Conservation (phyloP, 2,888 invertebrate genomes). For the Drosophila setosimentum region DNA sequence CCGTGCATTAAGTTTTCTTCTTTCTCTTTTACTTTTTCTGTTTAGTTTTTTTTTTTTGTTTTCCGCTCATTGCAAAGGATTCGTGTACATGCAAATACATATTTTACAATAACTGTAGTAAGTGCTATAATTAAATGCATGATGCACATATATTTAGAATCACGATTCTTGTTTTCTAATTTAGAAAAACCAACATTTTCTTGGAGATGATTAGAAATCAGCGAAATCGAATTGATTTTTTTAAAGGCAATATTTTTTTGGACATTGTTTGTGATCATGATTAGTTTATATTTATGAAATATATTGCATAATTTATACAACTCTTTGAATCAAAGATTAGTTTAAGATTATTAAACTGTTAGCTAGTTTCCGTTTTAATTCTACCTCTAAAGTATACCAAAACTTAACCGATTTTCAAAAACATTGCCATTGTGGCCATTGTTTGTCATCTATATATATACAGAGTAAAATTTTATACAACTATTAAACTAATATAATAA, state of each 20-base stretch:
- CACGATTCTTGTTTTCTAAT: not conserved
- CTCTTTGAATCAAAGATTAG: no score
- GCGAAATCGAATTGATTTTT: no score
- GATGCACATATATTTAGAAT: not conserved
- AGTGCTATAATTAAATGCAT: constrained; percentile 13
- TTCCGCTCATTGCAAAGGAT: constrained; percentile 75
- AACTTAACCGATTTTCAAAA: no score
- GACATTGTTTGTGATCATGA: not conserved
- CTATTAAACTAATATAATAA: no score
- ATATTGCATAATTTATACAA: not conserved
- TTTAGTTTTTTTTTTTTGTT: constrained; percentile 31
- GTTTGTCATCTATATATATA: no score
- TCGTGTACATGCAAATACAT: constrained; percentile 17
- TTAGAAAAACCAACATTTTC: not conserved
- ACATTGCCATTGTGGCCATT: no score
- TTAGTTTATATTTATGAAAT: not conserved
- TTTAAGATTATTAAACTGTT: not conserved
- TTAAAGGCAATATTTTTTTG: not conserved
- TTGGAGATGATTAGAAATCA: not conserved
- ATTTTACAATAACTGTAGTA: constrained; percentile 13
- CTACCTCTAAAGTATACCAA: no score
- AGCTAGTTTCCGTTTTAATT: no score
- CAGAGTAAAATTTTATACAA: not conserved
- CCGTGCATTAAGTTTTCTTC: constrained; percentile 73
- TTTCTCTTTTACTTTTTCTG: no score